Evolutionary conservation across 2,113 vertebrate genomes (phyloP).

Genomic region (Catharus fuscescens): DNA sequence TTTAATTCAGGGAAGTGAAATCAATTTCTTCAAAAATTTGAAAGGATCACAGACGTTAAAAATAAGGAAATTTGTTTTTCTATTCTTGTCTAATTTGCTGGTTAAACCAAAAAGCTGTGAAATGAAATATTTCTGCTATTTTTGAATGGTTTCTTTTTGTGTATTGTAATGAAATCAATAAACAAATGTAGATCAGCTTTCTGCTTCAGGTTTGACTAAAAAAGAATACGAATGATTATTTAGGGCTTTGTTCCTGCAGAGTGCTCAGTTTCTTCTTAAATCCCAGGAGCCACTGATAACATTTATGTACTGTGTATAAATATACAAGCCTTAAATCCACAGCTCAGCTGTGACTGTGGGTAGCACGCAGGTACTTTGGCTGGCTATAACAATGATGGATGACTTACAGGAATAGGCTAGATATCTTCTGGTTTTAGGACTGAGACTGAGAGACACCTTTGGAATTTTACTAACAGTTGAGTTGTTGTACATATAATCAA

Average conservation of each 20-base stretch:
- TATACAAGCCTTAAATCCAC: neutral
- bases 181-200: constrained; percentile 19
- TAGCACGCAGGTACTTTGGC: neutral
- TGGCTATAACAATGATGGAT: neutral
- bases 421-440: neutral
- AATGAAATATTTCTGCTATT: constrained; percentile 8
- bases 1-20: constrained; percentile 26
- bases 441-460: neutral
- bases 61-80: constrained; percentile 14
- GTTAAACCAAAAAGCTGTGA: neutral
- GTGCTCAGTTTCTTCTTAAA: neutral
- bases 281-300: neutral
- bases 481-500: neutral
- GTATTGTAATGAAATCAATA: neutral
- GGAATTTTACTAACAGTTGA: neutral
- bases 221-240: neutral
- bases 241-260: neutral
- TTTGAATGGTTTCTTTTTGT: neutral
- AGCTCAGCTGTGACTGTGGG: neutral
- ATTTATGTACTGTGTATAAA: neutral
- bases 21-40: constrained; percentile 16
- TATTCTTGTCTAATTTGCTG: constrained; percentile 29
- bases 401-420: neutral
- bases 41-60: neutral
- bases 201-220: neutral